These are phyloP conservation scores for Zophobas atratus DNA, from an alignment of 1,140 invertebrate genomes.

Conservation along the genomic window DNA sequence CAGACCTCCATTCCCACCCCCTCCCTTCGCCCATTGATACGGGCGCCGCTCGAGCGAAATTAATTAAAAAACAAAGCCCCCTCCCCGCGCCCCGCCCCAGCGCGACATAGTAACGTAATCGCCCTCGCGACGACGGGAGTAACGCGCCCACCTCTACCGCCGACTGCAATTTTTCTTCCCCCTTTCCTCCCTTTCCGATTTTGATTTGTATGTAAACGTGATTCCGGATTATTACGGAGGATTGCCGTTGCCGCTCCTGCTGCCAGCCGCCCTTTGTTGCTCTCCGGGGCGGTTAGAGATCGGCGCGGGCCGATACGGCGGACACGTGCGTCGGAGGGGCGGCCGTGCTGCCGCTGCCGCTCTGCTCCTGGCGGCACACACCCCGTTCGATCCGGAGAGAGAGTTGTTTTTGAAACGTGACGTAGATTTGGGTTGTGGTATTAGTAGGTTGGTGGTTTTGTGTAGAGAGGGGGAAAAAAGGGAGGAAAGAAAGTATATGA, in stretches of 20 bases:
- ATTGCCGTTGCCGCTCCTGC: background rate
- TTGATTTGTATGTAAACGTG: constrained; percentile 42
- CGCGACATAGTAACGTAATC: constrained; percentile 16
- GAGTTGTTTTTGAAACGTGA: background rate
- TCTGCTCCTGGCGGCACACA: no score
- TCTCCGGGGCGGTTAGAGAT: constrained; percentile 34
- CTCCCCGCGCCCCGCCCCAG: background rate
- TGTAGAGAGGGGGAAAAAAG: no score
- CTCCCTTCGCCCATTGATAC: no score
- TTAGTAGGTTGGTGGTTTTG: no score
- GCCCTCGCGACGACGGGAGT: background rate
- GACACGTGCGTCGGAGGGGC: constrained; percentile 7
- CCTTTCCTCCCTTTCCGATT: background rate
- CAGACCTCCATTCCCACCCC: no score
- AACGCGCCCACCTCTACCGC: constrained; percentile 16
- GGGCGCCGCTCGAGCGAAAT: constrained; percentile 7
- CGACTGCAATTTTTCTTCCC: constrained; percentile 23
- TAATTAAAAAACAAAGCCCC: constrained; percentile 39
- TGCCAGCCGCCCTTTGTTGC: constrained; percentile 11
- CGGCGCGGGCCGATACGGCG: constrained; percentile 20
- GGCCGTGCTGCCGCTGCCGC: background rate
- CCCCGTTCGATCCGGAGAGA: no score
- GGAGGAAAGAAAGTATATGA: no score
- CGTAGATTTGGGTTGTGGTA: no score
- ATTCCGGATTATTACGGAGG: constrained; percentile 36